phyloP scores from a whole-genome alignment of 2,113 vertebrate genomes.

The Sphaerodactylus townsendi region DNA sequence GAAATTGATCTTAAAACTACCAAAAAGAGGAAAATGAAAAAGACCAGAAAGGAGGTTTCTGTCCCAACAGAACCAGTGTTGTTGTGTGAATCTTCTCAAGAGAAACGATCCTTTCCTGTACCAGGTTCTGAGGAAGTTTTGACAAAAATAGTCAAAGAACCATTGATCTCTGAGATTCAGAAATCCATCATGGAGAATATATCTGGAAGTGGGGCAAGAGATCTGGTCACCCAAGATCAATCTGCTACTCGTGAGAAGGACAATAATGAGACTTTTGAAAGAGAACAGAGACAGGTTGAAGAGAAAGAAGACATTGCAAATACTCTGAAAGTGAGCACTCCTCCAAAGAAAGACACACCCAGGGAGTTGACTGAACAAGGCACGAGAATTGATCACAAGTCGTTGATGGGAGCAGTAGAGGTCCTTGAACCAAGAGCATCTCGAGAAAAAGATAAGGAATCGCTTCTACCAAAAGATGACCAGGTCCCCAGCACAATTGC shows the following conservation, averaged over 20 bases:
- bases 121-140: constrained; percentile 28
- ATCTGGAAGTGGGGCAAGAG: not conserved
- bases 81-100: not conserved
- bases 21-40: constrained; percentile 53
- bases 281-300: not conserved
- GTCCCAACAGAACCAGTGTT: not conserved
- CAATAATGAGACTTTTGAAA: not conserved
- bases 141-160: constrained; percentile 39
- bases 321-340: not conserved
- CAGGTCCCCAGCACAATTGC: not conserved
- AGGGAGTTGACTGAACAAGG: not conserved
- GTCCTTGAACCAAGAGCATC: constrained; percentile 24
- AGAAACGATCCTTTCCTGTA: constrained; percentile 12
- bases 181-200: constrained; percentile 51
- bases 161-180: constrained; percentile 30
- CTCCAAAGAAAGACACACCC: not conserved
- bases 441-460: constrained; percentile 4
- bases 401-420: not conserved
- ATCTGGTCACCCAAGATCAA: not conserved
- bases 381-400: not conserved
- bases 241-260: not conserved
- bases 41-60: constrained; percentile 44
- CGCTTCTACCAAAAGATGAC: accelerated
- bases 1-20: constrained; percentile 9
- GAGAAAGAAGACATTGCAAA: accelerated